A percentile compares a stretch with the other conserved stretches of the same genome.
phyloP scores from a whole-genome alignment of 1,140 invertebrate genomes.

The Caerostris darwini region DNA sequence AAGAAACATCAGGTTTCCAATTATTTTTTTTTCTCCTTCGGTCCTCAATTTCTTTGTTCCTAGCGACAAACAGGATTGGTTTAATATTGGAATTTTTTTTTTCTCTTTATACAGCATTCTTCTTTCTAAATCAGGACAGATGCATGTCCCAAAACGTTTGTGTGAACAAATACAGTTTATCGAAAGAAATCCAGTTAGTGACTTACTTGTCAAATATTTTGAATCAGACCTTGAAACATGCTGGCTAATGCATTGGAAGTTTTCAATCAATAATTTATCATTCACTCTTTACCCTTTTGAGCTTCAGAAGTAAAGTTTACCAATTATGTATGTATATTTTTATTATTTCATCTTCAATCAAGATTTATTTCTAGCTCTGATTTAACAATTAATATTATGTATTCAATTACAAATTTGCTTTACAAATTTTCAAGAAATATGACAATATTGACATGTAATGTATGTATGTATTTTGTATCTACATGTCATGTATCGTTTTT shows the following conservation, averaged over 20 bases:
- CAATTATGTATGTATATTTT: neutral
- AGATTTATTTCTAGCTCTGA: neutral
- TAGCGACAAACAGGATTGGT: conserved; percentile 1
- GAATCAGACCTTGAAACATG: conserved; percentile 28
- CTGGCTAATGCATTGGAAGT: conserved; percentile 27
- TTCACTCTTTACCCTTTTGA: neutral
- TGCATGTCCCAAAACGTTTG: conserved; percentile 3
- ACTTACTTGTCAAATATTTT: conserved; percentile 44
- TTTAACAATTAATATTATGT: neutral
- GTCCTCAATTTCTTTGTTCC: conserved; percentile 26
- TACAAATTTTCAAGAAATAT: neutral
- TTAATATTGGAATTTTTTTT: conserved; percentile 60
- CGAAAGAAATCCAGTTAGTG: conserved; percentile 49
- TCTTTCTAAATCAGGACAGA: conserved; percentile 21
- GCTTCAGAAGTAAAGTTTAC: neutral
- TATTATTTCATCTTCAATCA: neutral
- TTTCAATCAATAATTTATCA: conserved; percentile 31
- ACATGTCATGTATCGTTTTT: too few species aligned
- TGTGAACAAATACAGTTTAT: conserved; percentile 34
- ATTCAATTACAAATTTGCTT: neutral
- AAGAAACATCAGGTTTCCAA: conserved; percentile 39
- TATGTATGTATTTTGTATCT: too few species aligned
- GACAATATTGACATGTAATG: too few species aligned
- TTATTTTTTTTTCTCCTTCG: conserved; percentile 21
- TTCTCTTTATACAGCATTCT: neutral